phyloP scores from a whole-genome alignment of 2,888 invertebrate genomes.

The Pollenia griseotomentosa region DNA sequence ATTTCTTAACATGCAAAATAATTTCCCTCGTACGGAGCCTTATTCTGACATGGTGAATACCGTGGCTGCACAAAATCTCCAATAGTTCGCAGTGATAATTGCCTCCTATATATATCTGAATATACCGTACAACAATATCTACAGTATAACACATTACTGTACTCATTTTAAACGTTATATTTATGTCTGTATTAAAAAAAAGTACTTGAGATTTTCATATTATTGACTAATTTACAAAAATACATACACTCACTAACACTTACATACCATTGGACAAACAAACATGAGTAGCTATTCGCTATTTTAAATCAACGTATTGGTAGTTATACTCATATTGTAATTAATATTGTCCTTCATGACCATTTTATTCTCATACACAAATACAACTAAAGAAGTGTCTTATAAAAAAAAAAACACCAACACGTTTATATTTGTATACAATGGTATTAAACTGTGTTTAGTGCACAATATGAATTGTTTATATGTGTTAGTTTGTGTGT shows the following conservation, averaged over 20 bases:
- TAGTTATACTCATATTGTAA: constrained; percentile 54
- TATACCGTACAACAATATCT: constrained; percentile 1
- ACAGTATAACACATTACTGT: background rate
- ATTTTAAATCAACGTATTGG: constrained; percentile 11
- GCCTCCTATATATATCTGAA: background rate
- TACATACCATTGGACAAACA: background rate
- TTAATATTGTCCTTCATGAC: constrained; percentile 67
- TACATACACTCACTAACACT: background rate
- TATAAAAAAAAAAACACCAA: background rate
- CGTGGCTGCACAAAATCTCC: too few species aligned
- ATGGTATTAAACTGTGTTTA: background rate
- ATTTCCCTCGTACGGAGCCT: too few species aligned
- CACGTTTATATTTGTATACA: background rate
- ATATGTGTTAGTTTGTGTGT: background rate
- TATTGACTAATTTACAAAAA: constrained; percentile 1
- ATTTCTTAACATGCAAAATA: too few species aligned
- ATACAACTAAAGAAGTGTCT: background rate
- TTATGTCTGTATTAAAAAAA: background rate
- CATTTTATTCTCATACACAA: constrained; percentile 30
- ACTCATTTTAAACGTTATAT: background rate
- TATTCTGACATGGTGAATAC: too few species aligned
- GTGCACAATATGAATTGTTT: background rate
- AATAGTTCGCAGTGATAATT: too few species aligned
- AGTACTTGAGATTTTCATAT: background rate
- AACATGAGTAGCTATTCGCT: background rate